Percentiles rank a stretch among this genome's conserved stretches.
These are phyloP conservation scores for Paracanthobrama guichenoti DNA, from an alignment of 2,113 vertebrate species.

Conservation along the genomic window DNA sequence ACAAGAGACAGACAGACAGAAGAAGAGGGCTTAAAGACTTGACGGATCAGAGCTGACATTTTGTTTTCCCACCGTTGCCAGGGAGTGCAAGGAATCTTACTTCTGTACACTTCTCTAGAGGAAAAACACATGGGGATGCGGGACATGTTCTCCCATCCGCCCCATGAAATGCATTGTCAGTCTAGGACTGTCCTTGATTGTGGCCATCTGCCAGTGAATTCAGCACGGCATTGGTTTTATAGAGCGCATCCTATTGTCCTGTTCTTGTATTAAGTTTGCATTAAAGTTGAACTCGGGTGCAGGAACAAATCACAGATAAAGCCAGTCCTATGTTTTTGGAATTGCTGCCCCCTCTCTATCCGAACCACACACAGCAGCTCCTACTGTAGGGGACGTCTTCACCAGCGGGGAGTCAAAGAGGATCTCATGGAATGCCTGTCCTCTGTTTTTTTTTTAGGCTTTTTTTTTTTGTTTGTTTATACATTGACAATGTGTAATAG, in stretches of 20 bases:
- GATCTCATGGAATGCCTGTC: constrained; percentile 75
- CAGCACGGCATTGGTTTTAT: constrained; percentile 74
- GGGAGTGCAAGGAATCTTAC: constrained; percentile 63
- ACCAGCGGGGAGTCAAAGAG: constrained; percentile 70
- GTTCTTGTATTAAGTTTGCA: constrained; percentile 76
- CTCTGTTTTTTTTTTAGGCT: constrained; percentile 55
- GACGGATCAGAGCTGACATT: constrained; percentile 77
- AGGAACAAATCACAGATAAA: constrained; percentile 75
- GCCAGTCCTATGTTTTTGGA: constrained; percentile 72
- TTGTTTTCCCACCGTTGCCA: constrained; percentile 77
- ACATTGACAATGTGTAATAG: constrained; percentile 65
- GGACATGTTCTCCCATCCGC: constrained; percentile 16
- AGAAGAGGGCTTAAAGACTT: constrained; percentile 71
- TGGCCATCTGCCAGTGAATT: constrained; percentile 77
- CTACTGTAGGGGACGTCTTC: constrained; percentile 68
- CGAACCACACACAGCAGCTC: constrained; percentile 38
- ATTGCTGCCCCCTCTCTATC: constrained; percentile 47
- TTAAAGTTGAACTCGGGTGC: constrained; percentile 80
- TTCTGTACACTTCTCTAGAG: constrained; percentile 64
- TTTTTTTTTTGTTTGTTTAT: constrained; percentile 13
- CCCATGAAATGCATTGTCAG: constrained; percentile 61
- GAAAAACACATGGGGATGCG: neutral
- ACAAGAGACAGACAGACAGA: constrained; percentile 66
- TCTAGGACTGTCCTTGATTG: constrained; percentile 66
- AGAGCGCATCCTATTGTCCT: constrained; percentile 77